Percentiles rank a stretch among this genome's conserved stretches.
phyloP scores from a whole-genome alignment of 2,113 vertebrate genomes.

The Phalacrocorax brasilianus region DNA sequence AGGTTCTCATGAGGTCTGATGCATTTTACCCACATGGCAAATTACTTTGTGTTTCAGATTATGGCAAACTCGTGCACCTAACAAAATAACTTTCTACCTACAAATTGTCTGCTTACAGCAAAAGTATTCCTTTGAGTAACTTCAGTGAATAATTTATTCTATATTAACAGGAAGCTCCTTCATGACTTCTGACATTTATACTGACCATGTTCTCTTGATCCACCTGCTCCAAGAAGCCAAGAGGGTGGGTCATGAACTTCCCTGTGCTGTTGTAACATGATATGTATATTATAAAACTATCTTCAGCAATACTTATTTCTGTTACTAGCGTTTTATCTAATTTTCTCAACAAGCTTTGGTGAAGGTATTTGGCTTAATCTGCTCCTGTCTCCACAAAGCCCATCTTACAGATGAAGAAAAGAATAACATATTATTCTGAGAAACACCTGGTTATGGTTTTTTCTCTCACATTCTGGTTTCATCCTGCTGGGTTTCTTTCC shows the following conservation, averaged over 20 bases:
- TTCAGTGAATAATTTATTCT: not conserved
- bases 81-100: not conserved
- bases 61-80: not conserved
- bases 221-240: not conserved
- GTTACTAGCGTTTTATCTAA: not conserved
- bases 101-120: not conserved
- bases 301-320: not conserved
- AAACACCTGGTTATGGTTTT: not conserved
- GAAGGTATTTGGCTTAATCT: not conserved
- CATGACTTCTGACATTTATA: not conserved
- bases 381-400: not conserved
- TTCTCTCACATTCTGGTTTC: not conserved
- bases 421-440: not conserved
- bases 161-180: not conserved
- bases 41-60: not conserved
- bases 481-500: not conserved
- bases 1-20: not conserved
- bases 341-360: not conserved
- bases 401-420: not conserved
- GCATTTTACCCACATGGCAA: not conserved
- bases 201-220: not conserved
- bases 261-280: not conserved
- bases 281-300: not conserved
- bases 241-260: not conserved
- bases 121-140: not conserved